phyloP scores from a whole-genome alignment of 2,113 vertebrate genomes.

The Onychostoma macrolepis region DNA sequence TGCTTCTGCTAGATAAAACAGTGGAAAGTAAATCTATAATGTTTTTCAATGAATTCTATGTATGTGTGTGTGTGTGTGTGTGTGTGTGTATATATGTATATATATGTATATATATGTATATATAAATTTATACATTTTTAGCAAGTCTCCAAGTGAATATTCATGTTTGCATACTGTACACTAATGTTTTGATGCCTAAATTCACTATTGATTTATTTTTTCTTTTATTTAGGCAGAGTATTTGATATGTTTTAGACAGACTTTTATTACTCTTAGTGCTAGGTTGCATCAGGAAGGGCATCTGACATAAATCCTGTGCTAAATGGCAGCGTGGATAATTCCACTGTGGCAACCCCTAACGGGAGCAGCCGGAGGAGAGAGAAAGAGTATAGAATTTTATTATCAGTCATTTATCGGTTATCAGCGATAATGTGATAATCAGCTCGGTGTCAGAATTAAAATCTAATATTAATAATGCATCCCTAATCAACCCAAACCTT shows the following conservation, averaged over 20 bases:
- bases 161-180: background rate
- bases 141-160: no score
- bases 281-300: no score
- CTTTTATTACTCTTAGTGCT: no score
- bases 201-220: background rate
- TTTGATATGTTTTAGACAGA: no score
- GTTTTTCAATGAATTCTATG: no score
- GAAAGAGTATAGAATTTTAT: no score
- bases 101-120: no score
- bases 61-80: no score
- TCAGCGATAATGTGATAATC: background rate
- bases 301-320: no score
- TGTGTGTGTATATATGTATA: no score
- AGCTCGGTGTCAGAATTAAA: background rate
- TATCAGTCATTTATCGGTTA: background rate
- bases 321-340: no score
- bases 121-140: no score
- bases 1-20: background rate
- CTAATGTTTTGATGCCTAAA: background rate
- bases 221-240: background rate
- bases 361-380: background rate
- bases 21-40: slow-evolving; percentile 8
- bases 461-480: background rate
- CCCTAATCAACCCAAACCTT: background rate
- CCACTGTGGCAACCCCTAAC: background rate